Evolutionary conservation across 2,888 invertebrate species (phyloP), one percentile per base, ranked within the genome.

Genomic region (Diloba caeruleocephala): DNA sequence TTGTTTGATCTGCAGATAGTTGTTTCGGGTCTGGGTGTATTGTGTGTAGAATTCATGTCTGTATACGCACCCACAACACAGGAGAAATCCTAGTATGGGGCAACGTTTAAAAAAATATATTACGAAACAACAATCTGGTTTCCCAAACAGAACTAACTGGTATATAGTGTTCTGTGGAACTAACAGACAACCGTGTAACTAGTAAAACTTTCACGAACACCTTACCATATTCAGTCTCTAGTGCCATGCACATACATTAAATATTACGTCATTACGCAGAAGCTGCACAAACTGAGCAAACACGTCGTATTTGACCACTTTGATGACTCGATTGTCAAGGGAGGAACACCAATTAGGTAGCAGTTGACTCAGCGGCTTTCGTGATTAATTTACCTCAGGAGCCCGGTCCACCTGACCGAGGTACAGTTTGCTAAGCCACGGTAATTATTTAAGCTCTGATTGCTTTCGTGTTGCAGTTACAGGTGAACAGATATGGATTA

Each of bases 351-450:
- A 82, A 84, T 84, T 82, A 84, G 72, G 75, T 65, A 52, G 46
- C 54, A 69, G 84, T 82, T 84, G 87, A 87, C 81, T 87, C 87
- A 81, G 86, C 85, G 58, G 57, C 54, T 48, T 49, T 63, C 70
- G 76, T 84, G 81, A 85, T 87, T 88, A 85, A 84, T 85, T 85
- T 78, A 81, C 80, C 81, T 69, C 82, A 81, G 76, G 70, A 72
- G 76, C 49, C 26, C 54, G 37, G 43, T 12, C 60, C 79, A 81
- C 81, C 81, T 82, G 71, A 51, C 64, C 59, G 44, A 51, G 73
- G 72, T 61, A 69, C 61, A 69, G 82, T 81, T 83, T 80, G 76
- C 78, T 78, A 74, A 79, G 70, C 75, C 68, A 62, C 55, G 69
- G 77, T 76, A 76, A 79, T 80, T 79, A 79, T 78, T 75, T 66